These are phyloP conservation scores for Drosophila meridiana DNA, from an alignment of 2,888 invertebrate species.

Conservation along the genomic window DNA sequence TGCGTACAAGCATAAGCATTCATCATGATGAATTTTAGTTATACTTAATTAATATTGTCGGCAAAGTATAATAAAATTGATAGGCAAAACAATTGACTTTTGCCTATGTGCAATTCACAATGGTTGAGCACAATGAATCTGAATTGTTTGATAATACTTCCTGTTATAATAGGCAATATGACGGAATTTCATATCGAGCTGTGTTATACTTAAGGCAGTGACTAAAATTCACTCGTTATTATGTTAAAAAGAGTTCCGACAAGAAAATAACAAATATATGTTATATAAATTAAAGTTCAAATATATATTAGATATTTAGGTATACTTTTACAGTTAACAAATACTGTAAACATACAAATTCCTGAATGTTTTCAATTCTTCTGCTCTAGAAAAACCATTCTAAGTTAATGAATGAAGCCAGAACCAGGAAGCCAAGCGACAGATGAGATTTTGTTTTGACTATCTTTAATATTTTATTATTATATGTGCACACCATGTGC, in stretches of 20 bases:
- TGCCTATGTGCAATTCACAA: neutral
- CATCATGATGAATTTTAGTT: neutral
- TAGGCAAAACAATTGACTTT: neutral
- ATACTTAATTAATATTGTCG: neutral
- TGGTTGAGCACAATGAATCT: neutral
- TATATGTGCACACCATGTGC: neutral
- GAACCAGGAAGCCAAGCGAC: neutral
- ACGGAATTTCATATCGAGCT: neutral
- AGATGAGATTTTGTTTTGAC: neutral
- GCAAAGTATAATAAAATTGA: neutral
- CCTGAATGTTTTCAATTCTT: neutral
- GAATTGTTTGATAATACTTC: neutral
- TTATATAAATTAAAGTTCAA: too few species aligned
- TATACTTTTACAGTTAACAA: neutral
- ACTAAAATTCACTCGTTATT: neutral
- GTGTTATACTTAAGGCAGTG: neutral
- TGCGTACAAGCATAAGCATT: neutral
- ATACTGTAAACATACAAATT: neutral
- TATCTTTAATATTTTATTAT: neutral
- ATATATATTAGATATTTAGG: neutral
- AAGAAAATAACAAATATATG: neutral
- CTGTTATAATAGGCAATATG: neutral
- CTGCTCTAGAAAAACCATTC: neutral
- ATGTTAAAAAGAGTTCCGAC: neutral
- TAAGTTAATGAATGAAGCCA: neutral